phyloP scores from a whole-genome alignment of 2,113 vertebrate genomes.

The Petrocephalus zakoni region DNA sequence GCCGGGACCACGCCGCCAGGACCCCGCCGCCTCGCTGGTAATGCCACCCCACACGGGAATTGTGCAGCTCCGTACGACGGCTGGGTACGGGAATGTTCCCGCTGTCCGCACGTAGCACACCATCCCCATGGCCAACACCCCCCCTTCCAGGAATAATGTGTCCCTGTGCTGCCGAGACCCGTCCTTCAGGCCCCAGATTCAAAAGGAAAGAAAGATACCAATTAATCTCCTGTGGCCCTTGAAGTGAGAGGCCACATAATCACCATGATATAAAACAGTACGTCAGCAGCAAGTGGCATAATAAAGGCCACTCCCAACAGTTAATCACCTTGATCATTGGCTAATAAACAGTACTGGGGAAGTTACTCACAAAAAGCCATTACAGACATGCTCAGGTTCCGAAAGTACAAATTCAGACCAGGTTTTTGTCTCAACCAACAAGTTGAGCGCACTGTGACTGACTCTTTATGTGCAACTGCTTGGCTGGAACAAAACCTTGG shows the following conservation, averaged over 20 bases:
- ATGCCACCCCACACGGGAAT: slow-evolving; percentile 18
- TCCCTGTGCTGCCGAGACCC: background rate
- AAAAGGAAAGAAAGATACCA: background rate
- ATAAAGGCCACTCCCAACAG: background rate
- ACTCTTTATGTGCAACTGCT: too few relatives aligned
- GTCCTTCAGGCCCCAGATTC: background rate
- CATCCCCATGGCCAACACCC: background rate
- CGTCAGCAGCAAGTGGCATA: background rate
- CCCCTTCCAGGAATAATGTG: background rate
- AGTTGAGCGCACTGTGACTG: too few relatives aligned
- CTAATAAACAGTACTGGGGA: too few relatives aligned
- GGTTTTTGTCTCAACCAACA: too few relatives aligned
- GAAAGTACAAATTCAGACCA: too few relatives aligned
- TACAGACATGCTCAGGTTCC: too few relatives aligned
- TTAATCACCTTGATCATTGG: slow-evolving; percentile 37
- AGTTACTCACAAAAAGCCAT: too few relatives aligned
- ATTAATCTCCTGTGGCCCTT: background rate
- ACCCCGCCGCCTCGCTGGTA: background rate
- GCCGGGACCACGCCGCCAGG: slow-evolving; percentile 38
- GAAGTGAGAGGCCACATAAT: slow-evolving; percentile 23
- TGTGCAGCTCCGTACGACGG: background rate
- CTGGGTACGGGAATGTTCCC: background rate
- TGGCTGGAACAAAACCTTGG: too few relatives aligned
- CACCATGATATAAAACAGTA: background rate
- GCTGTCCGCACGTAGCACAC: background rate